Percentiles rank a stretch among this genome's conserved stretches.
Evolutionary conservation across 2,888 invertebrate species (phyloP).

Genomic region (Philaethria dido): DNA sequence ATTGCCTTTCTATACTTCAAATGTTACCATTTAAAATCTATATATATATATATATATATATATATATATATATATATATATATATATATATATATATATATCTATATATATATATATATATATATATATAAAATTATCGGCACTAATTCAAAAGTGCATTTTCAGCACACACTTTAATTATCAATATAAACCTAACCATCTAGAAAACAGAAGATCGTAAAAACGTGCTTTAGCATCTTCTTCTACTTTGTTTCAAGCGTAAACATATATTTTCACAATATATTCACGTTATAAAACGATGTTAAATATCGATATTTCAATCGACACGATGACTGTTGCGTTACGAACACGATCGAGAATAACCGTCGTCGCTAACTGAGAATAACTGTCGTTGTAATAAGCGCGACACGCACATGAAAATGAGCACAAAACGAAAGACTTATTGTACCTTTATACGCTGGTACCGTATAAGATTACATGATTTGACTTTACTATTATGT

Average conservation of each 20-base stretch:
- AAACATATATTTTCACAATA: constrained; percentile 7
- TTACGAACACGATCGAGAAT: constrained; percentile 14
- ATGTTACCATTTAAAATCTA: no score
- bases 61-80: no score
- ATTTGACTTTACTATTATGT: no score
- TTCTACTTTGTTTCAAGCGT: constrained; percentile 7
- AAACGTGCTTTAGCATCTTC: constrained; percentile 1
- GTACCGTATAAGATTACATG: constrained; percentile 8
- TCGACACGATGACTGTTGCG: constrained; percentile 7
- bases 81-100: no score
- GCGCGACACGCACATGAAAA: constrained; percentile 25
- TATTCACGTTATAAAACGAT: neutral
- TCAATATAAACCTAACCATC: neutral
- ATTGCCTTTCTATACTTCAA: no score
- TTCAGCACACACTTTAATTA: neutral
- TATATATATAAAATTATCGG: no score
- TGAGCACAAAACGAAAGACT: constrained; percentile 15
- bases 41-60: no score
- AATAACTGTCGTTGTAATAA: constrained; percentile 25
- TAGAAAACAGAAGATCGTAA: constrained; percentile 1
- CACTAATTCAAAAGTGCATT: no score
- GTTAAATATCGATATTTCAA: constrained; percentile 23
- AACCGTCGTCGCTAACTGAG: constrained; percentile 27
- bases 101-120: no score
- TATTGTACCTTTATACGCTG: neutral